Evolutionary conservation across 2,113 vertebrate species (phyloP).

Genomic region (Anoura caudifer): DNA sequence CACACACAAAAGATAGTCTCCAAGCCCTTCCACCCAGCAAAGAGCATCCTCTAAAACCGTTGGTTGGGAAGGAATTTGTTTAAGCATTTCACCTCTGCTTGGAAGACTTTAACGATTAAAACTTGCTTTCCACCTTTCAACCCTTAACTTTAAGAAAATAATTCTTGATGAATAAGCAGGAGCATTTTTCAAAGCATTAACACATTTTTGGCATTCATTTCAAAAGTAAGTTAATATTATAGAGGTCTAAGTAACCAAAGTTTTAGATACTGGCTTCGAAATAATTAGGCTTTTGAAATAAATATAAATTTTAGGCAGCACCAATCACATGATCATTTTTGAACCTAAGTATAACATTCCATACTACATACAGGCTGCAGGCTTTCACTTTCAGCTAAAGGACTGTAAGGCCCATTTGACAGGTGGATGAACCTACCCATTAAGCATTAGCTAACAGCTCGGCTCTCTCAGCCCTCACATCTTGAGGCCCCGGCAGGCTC

Average conservation of each 20-base stretch:
- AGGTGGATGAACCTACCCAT: conserved; percentile 19
- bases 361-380: conserved; percentile 25
- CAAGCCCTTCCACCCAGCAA: not conserved
- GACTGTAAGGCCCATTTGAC: not conserved
- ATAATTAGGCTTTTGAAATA: not conserved
- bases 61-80: not conserved
- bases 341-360: conserved; percentile 55
- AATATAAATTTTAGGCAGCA: not conserved
- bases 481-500: conserved; percentile 67
- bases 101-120: not conserved
- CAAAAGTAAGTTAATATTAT: not conserved
- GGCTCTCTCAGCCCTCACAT: not conserved
- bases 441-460: not conserved
- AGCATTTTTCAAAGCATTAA: not conserved
- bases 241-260: not conserved
- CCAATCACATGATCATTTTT: not conserved
- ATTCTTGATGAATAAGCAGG: not conserved
- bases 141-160: not conserved
- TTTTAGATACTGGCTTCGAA: not conserved
- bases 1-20: not conserved
- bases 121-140: not conserved
- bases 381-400: conserved; percentile 38
- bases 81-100: not conserved
- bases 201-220: not conserved
- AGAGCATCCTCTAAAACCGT: not conserved